A percentile compares a stretch with the other conserved stretches of the same genome.
Evolutionary conservation across 2,113 vertebrate genomes (phyloP).

Genomic region (Paradisaea rubra): DNA sequence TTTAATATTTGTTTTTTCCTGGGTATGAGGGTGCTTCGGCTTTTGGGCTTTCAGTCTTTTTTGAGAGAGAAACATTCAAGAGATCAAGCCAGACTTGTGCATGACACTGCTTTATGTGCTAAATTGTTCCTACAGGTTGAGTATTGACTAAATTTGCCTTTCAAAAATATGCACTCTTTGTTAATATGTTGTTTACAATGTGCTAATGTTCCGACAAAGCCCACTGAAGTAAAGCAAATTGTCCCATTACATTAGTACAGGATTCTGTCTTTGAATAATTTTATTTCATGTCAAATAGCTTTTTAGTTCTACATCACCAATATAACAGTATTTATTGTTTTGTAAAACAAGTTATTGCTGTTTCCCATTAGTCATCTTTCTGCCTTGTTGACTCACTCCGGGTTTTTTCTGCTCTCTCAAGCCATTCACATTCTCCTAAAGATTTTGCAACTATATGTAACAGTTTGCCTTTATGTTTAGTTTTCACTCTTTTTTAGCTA

Average conservation of each 20-base stretch:
- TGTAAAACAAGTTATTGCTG: conserved; percentile 54
- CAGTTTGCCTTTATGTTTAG: background rate
- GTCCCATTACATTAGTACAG: conserved; percentile 42
- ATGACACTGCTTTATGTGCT: background rate
- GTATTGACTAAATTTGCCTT: conserved; percentile 12
- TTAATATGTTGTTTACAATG: conserved; percentile 7
- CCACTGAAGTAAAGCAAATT: background rate
- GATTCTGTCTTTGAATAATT: conserved; percentile 46
- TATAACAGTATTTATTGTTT: conserved; percentile 55
- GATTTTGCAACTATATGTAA: background rate
- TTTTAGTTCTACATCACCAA: conserved; percentile 7
- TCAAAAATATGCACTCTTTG: background rate
- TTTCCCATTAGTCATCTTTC: conserved; percentile 56
- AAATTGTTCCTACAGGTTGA: background rate
- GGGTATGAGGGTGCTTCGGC: background rate
- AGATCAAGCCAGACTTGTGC: background rate
- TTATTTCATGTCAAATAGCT: conserved; percentile 51
- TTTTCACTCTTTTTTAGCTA: background rate
- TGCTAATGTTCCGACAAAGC: conserved; percentile 1
- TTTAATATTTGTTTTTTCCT: background rate
- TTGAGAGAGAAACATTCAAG: background rate
- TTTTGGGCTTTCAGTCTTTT: background rate
- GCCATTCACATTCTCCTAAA: conserved; percentile 12
- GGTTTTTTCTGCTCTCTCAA: background rate
- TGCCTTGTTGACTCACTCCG: conserved; percentile 36